Evolutionary conservation across 2,113 vertebrate genomes (phyloP).

Genomic region (Caloenas nicobarica): DNA sequence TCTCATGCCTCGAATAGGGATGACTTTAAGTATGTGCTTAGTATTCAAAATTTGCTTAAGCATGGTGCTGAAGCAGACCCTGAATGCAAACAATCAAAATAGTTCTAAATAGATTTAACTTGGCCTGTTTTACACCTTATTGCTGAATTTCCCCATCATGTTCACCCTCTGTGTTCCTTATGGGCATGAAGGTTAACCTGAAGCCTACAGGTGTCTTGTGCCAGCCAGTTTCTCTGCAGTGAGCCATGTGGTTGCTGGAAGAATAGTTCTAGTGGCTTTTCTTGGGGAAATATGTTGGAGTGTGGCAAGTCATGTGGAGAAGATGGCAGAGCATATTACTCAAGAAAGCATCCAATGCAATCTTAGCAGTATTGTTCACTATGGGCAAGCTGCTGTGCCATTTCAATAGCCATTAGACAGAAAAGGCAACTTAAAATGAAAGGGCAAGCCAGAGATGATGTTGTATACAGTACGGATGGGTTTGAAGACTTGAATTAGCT

Average conservation of each 20-base stretch:
- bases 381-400: background rate
- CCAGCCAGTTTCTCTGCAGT: background rate
- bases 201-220: background rate
- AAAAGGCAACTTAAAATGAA: background rate
- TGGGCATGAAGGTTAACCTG: background rate
- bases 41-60: background rate
- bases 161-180: background rate
- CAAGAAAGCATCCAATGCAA: background rate
- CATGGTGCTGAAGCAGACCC: background rate
- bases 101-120: background rate
- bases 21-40: background rate
- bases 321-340: background rate
- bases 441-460: background rate
- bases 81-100: background rate
- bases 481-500: background rate
- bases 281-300: background rate
- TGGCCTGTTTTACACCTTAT: background rate
- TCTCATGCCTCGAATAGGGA: background rate
- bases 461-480: background rate
- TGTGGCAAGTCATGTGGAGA: background rate
- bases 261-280: background rate
- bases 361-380: background rate
- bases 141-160: background rate
- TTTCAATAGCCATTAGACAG: background rate
- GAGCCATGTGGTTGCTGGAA: background rate